phyloP scores from a whole-genome alignment of 2,113 vertebrate genomes.

The Periophthalmus modestus region DNA sequence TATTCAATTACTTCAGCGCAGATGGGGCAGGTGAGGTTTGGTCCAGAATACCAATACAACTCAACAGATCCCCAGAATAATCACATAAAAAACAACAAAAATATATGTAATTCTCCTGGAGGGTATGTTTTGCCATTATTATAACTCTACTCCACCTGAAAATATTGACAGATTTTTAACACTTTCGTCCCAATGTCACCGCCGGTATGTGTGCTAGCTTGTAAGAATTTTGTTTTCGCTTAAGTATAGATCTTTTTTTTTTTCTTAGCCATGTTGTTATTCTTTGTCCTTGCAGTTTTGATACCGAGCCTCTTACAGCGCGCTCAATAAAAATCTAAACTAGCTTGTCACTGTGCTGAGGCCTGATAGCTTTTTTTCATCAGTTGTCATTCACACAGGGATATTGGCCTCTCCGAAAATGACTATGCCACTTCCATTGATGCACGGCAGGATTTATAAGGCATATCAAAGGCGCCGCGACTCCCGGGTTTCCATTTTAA shows the following conservation, averaged over 20 bases:
- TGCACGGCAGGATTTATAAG: constrained; percentile 49
- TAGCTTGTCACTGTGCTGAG: constrained; percentile 25
- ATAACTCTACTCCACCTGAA: constrained; percentile 62
- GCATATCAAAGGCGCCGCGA: constrained; percentile 28
- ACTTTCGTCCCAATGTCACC: constrained; percentile 48
- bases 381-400: constrained; percentile 53
- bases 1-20: constrained; percentile 74
- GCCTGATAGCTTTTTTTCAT: constrained; percentile 59
- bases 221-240: constrained; percentile 16
- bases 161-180: constrained; percentile 63
- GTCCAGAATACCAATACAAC: constrained; percentile 69
- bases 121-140: constrained; percentile 66
- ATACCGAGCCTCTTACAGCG: constrained; percentile 53
- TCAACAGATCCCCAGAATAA: constrained; percentile 36
- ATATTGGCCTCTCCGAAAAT: constrained; percentile 43
- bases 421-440: constrained; percentile 27
- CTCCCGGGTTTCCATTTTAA: constrained; percentile 47
- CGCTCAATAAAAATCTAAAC: constrained; percentile 62
- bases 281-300: constrained; percentile 44
- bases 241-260: constrained; percentile 31
- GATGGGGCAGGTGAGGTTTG: constrained; percentile 69
- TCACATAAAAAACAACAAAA: constrained; percentile 59
- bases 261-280: constrained; percentile 45
- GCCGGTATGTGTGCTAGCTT: constrained; percentile 48
- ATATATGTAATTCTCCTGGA: constrained; percentile 58